Conservation (phyloP, 2,888 invertebrate species). For the Temnothorax rugatulus region DNA sequence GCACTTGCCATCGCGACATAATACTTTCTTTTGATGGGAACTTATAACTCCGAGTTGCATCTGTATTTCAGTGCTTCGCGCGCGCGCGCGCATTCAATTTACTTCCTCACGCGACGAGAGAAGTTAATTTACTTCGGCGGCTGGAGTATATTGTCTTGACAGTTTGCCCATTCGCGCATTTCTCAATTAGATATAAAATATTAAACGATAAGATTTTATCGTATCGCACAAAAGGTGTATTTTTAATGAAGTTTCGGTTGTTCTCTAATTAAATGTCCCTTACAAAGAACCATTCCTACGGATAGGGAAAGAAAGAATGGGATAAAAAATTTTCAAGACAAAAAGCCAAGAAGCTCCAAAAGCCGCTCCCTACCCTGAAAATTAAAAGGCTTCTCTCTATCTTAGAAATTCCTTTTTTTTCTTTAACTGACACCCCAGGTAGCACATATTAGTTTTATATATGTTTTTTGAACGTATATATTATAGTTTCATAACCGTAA, state of each 20-base stretch:
- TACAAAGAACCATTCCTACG: background rate
- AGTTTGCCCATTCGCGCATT: background rate
- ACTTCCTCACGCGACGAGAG: background rate
- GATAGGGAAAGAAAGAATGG: background rate
- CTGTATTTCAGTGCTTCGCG: background rate
- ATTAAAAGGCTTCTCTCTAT: no score
- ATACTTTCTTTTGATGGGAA: conserved; percentile 1
- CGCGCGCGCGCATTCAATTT: background rate
- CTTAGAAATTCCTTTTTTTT: no score
- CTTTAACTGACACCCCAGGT: no score
- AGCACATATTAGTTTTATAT: no score
- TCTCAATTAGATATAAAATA: conserved; percentile 8
- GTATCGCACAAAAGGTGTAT: background rate
- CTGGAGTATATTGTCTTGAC: background rate
- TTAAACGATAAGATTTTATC: background rate
- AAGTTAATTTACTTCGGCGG: background rate
- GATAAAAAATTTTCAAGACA: no score
- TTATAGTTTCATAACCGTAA: no score
- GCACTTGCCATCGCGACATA: background rate
- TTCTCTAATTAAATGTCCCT: background rate
- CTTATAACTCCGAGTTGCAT: background rate
- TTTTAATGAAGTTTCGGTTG: background rate
- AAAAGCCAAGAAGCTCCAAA: no score
- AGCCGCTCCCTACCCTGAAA: no score
- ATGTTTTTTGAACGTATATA: no score